phyloP scores from a whole-genome alignment of 1,140 invertebrate species.

The Drosophila albomicans region DNA sequence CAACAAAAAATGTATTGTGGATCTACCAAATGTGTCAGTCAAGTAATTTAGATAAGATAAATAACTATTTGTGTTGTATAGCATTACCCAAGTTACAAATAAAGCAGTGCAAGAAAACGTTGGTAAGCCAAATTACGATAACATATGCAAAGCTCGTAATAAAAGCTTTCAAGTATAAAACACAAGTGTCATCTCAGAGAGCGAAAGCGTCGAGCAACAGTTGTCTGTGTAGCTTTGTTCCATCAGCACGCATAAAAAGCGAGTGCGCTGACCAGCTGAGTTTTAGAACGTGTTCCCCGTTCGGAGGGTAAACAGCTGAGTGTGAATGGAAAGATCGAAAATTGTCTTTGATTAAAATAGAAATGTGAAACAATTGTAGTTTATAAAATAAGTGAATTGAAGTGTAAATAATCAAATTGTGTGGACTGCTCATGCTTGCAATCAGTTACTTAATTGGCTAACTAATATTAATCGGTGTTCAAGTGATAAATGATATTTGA shows the following conservation, averaged over 20 bases:
- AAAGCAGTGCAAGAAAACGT: slow-evolving; percentile 14
- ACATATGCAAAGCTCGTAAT: slow-evolving; percentile 22
- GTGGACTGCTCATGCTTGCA: not conserved
- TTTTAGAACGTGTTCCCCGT: slow-evolving; percentile 24
- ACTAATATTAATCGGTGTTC: not conserved
- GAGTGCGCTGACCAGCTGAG: slow-evolving; percentile 20
- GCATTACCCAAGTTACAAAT: slow-evolving; percentile 11
- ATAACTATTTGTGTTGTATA: slow-evolving; percentile 1
- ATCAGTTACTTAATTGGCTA: not conserved
- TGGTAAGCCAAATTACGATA: slow-evolving; percentile 7
- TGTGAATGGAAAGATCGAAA: not conserved
- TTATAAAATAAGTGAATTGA: slow-evolving; percentile 1
- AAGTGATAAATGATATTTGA: slow-evolving; percentile 4
- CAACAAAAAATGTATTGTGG: not conserved
- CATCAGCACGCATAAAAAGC: slow-evolving; percentile 35
- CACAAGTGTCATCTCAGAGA: slow-evolving; percentile 6
- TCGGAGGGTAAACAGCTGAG: slow-evolving; percentile 30
- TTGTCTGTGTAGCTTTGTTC: slow-evolving; percentile 15
- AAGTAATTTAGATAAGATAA: slow-evolving; percentile 9
- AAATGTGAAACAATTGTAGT: not conserved
- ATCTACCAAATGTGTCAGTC: not conserved
- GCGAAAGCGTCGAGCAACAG: slow-evolving; percentile 35
- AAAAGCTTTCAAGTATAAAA: slow-evolving; percentile 2
- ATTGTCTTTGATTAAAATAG: not conserved
- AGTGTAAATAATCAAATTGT: not conserved